Evolutionary conservation across 1,140 invertebrate species (phyloP).

Genomic region (Aphis craccivora): DNA sequence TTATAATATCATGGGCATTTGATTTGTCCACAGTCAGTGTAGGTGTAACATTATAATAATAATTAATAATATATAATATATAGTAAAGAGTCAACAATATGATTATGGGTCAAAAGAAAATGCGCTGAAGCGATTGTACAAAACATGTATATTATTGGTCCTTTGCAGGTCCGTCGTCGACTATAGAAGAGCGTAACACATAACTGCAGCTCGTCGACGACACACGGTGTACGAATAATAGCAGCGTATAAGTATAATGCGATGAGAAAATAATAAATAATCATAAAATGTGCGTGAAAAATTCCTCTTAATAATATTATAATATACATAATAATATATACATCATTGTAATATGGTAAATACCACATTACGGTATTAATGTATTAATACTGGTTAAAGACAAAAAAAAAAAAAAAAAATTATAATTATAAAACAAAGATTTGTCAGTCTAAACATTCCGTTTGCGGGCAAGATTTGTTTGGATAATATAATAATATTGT

Average conservation of each 20-base stretch:
- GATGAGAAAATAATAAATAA: background rate
- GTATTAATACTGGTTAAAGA: constrained; percentile 39
- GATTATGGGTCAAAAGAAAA: background rate
- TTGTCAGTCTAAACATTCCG: constrained; percentile 54
- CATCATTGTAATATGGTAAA: background rate
- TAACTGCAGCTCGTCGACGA: no score
- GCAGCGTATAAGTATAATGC: no score
- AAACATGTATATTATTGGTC: background rate
- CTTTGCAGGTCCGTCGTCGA: background rate
- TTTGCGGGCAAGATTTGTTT: constrained; percentile 41
- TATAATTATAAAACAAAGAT: constrained; percentile 37
- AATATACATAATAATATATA: background rate
- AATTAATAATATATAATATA: background rate
- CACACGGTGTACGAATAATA: background rate
- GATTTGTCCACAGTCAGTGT: background rate
- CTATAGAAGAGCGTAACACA: background rate
- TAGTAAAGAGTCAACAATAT: background rate
- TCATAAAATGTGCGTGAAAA: background rate
- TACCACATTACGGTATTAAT: background rate
- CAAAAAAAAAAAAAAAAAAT: background rate
- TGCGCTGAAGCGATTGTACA: background rate
- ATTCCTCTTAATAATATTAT: background rate
- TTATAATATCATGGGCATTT: background rate
- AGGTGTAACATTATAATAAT: background rate
- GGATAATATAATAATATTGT: background rate